A percentile compares a stretch with the other conserved stretches of the same genome.
Conservation (phyloP, 2,797 vertebrate genomes). For the Erpetoichthys calabaricus region DNA sequence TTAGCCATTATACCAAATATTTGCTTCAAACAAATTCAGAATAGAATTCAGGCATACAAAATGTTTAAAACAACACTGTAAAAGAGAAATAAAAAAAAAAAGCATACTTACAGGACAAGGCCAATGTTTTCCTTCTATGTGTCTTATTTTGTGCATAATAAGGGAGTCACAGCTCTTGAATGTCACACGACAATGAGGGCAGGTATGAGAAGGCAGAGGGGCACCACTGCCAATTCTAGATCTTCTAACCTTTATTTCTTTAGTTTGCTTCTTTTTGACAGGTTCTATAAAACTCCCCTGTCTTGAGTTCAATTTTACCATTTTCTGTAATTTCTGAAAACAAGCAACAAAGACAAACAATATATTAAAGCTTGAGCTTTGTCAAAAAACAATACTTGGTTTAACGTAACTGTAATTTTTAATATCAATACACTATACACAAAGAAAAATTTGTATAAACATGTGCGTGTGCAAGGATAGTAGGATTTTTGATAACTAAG, state of each 20-base stretch:
- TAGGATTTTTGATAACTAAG: no score
- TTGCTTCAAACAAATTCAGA: no score
- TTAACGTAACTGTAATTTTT: no score
- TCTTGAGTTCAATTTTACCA: conserved; percentile 25
- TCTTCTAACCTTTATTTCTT: conserved; percentile 38
- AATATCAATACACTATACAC: no score
- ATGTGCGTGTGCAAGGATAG: no score
- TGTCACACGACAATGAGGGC: conserved; percentile 41
- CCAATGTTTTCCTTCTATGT: conserved; percentile 64
- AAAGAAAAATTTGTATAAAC: no score
- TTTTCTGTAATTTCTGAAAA: conserved; percentile 30
- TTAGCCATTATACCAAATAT: no score
- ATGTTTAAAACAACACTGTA: neutral
- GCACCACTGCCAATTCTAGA: conserved; percentile 9
- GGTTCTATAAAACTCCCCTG: conserved; percentile 35
- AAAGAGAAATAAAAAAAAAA: neutral
- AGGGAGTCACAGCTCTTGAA: conserved; percentile 57
- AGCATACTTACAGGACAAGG: conserved; percentile 51
- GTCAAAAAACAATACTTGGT: no score
- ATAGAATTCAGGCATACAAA: no score
- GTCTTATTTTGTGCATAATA: conserved; percentile 57
- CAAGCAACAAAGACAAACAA: conserved; percentile 3
- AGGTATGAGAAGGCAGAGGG: conserved; percentile 37
- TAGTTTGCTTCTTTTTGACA: conserved; percentile 36
- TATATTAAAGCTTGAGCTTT: no score